phyloP scores from a whole-genome alignment of 1,140 invertebrate species.

The Goniozus legneri region DNA sequence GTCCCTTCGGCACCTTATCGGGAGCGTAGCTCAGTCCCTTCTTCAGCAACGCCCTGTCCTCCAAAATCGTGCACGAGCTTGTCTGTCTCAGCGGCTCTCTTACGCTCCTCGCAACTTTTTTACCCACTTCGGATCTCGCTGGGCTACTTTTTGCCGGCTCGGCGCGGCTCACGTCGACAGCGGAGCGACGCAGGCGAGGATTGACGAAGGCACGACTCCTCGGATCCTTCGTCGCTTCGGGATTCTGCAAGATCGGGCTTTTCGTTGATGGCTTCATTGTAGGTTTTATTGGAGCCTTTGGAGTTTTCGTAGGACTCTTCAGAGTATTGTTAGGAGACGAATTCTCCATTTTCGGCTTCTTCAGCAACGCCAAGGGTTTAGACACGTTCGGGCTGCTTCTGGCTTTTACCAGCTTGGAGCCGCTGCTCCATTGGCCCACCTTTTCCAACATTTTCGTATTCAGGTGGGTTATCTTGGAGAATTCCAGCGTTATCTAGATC shows the following conservation, averaged over 20 bases:
- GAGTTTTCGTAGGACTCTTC: neutral
- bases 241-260: no score
- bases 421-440: conserved; percentile 8
- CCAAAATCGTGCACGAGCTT: conserved; percentile 45
- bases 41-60: conserved; percentile 45
- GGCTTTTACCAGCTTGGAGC: conserved; percentile 35
- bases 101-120: conserved; percentile 3
- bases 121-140: neutral
- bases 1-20: conserved; percentile 28
- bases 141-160: conserved; percentile 6
- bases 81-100: conserved; percentile 2
- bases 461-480: neutral
- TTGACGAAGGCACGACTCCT: conserved; percentile 5
- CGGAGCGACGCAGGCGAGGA: neutral
- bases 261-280: no score
- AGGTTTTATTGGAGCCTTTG: no score
- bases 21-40: conserved; percentile 38
- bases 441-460: conserved; percentile 18
- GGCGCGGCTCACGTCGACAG: neutral
- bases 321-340: neutral
- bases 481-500: no score
- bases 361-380: conserved; percentile 11
- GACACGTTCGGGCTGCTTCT: conserved; percentile 45
- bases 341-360: no score
- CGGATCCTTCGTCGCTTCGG: no score